A percentile compares a stretch with the other conserved stretches of the same genome.
phyloP scores from a whole-genome alignment of 2,797 vertebrate genomes.

The Tiaroga cobitis region DNA sequence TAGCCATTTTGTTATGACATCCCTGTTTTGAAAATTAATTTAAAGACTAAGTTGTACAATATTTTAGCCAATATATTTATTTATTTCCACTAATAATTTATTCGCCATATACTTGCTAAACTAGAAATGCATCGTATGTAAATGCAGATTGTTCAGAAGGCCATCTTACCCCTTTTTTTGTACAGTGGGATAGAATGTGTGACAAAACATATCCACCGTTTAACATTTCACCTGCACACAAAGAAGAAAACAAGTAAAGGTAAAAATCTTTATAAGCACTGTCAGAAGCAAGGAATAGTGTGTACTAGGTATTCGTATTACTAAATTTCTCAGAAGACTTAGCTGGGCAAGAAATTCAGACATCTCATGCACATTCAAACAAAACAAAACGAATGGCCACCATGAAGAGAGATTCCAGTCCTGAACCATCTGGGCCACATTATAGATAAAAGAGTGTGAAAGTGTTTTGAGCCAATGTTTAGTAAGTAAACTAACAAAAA shows the following conservation, averaged over 20 bases:
- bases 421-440: conserved; percentile 16
- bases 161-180: neutral
- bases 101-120: neutral
- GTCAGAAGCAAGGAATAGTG: neutral
- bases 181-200: neutral
- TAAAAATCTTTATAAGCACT: neutral
- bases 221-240: neutral
- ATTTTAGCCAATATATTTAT: neutral
- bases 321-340: neutral
- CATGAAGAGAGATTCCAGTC: conserved; percentile 21
- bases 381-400: conserved; percentile 23
- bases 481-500: neutral
- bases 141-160: neutral
- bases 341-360: neutral
- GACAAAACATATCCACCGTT: neutral
- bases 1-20: neutral
- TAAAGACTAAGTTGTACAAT: neutral
- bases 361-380: conserved; percentile 5
- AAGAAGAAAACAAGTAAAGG: neutral
- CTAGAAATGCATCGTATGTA: neutral
- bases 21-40: neutral
- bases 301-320: neutral
- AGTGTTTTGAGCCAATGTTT: conserved; percentile 25
- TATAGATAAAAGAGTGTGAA: conserved; percentile 14
- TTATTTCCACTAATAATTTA: neutral